phyloP scores from a whole-genome alignment of 2,797 vertebrate genomes.

The Oryzias sinensis region DNA sequence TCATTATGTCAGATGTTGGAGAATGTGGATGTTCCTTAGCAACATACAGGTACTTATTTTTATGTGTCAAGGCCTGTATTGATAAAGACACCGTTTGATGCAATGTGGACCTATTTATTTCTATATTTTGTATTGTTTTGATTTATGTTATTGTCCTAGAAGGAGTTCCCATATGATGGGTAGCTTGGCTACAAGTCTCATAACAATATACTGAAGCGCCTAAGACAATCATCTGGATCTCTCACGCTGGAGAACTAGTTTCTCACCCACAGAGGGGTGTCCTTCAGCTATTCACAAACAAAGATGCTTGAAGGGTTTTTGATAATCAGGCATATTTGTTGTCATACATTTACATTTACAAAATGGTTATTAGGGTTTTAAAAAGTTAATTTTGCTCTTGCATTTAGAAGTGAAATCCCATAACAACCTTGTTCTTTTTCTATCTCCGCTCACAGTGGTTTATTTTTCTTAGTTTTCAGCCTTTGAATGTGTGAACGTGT shows the following conservation, averaged over 20 bases:
- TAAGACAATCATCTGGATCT: slow-evolving; percentile 93
- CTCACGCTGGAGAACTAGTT: slow-evolving; percentile 75
- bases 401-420: slow-evolving; percentile 82
- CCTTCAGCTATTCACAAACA: slow-evolving; percentile 82
- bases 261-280: slow-evolving; percentile 80
- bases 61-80: slow-evolving; percentile 16
- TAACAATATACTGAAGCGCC: slow-evolving; percentile 82
- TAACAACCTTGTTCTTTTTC: slow-evolving; percentile 74
- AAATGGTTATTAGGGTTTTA: slow-evolving; percentile 76
- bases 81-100: slow-evolving; percentile 36
- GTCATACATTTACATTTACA: slow-evolving; percentile 73
- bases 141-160: slow-evolving; percentile 42
- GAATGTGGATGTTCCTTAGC: slow-evolving; percentile 10
- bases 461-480: slow-evolving; percentile 83
- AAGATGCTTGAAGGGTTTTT: slow-evolving; percentile 84
- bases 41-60: slow-evolving; percentile 23
- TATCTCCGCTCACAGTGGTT: slow-evolving; percentile 77
- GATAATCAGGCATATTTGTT: slow-evolving; percentile 82
- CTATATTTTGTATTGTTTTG: slow-evolving; percentile 49
- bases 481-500: slow-evolving; percentile 12
- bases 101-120: slow-evolving; percentile 43
- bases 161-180: slow-evolving; percentile 84
- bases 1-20: slow-evolving; percentile 15
- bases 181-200: slow-evolving; percentile 84
- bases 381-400: slow-evolving; percentile 73